Conservation (phyloP, 2,888 invertebrate genomes). For the Colletes collaris region DNA sequence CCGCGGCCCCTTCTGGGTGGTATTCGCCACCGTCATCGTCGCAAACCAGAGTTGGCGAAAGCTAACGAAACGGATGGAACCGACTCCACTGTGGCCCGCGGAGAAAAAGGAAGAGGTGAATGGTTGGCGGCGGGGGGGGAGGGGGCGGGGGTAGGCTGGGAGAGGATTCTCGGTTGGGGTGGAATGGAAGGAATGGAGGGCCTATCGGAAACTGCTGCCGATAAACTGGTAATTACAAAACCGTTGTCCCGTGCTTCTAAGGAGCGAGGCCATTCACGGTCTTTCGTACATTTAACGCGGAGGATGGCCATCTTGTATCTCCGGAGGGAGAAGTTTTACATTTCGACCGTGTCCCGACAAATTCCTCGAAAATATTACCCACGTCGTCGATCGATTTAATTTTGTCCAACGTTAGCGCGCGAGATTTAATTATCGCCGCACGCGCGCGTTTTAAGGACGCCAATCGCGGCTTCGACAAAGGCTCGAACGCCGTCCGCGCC, state of each 20-base stretch:
- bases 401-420: no score
- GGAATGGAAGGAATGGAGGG: slow-evolving; percentile 41
- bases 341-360: slow-evolving; percentile 3
- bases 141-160: slow-evolving; percentile 1
- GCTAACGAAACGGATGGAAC: slow-evolving; percentile 66
- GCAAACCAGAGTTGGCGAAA: slow-evolving; percentile 64
- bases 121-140: slow-evolving; percentile 28
- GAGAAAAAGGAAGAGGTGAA: slow-evolving; percentile 61
- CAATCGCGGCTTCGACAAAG: background rate
- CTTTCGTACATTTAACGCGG: slow-evolving; percentile 36
- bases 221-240: slow-evolving; percentile 79
- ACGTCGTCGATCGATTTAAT: no score
- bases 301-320: slow-evolving; percentile 31
- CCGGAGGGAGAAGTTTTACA: slow-evolving; percentile 4
- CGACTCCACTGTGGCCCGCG: slow-evolving; percentile 56
- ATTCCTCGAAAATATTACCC: background rate
- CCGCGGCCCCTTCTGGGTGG: slow-evolving; percentile 39
- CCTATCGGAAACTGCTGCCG: slow-evolving; percentile 70
- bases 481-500: background rate
- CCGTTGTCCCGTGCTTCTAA: slow-evolving; percentile 64
- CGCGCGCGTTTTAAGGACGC: background rate
- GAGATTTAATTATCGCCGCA: background rate
- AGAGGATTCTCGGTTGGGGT: slow-evolving; percentile 13
- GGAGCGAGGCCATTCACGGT: slow-evolving; percentile 40
- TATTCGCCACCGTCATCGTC: slow-evolving; percentile 62